Conservation (phyloP, 2,797 vertebrate genomes). For the Sebastes hubbsi region DNA sequence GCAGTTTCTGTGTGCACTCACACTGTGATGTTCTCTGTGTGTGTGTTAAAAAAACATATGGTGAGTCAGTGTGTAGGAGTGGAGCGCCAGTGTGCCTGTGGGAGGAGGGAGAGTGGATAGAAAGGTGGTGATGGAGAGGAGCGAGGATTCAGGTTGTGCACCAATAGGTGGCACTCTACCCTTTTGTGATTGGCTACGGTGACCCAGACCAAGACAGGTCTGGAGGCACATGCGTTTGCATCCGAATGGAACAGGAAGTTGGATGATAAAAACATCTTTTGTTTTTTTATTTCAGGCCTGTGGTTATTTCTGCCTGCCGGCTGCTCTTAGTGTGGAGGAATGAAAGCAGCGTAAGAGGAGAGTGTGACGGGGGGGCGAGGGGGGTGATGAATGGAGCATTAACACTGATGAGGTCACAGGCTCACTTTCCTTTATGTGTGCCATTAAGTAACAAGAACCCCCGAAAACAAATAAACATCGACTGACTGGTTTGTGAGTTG, state of each 20-base stretch:
- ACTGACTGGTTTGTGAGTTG: background rate
- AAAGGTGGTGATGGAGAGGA: slow-evolving; percentile 25
- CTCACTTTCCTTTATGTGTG: background rate
- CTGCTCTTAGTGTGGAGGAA: slow-evolving; percentile 9
- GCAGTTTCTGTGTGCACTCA: slow-evolving; percentile 26
- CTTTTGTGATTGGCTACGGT: slow-evolving; percentile 77
- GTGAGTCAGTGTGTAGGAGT: slow-evolving; percentile 78
- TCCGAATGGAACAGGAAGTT: slow-evolving; percentile 22
- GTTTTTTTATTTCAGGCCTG: background rate
- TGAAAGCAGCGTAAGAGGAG: slow-evolving; percentile 2
- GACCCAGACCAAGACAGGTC: slow-evolving; percentile 54
- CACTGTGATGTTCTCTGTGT: slow-evolving; percentile 52
- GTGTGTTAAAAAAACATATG: slow-evolving; percentile 69
- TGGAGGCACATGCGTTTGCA: slow-evolving; percentile 13
- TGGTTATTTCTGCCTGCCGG: slow-evolving; percentile 16
- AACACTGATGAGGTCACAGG: background rate
- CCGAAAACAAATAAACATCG: background rate
- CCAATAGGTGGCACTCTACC: slow-evolving; percentile 87
- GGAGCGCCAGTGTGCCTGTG: slow-evolving; percentile 44
- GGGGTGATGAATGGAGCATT: slow-evolving; percentile 9
- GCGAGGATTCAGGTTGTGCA: slow-evolving; percentile 64
- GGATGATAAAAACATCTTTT: background rate
- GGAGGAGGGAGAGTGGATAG: slow-evolving; percentile 44
- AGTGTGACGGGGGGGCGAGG: background rate
- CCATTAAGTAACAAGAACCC: background rate